These are phyloP conservation scores for Listronotus bonariensis DNA, from an alignment of 1,140 invertebrate genomes.

Conservation along the genomic window DNA sequence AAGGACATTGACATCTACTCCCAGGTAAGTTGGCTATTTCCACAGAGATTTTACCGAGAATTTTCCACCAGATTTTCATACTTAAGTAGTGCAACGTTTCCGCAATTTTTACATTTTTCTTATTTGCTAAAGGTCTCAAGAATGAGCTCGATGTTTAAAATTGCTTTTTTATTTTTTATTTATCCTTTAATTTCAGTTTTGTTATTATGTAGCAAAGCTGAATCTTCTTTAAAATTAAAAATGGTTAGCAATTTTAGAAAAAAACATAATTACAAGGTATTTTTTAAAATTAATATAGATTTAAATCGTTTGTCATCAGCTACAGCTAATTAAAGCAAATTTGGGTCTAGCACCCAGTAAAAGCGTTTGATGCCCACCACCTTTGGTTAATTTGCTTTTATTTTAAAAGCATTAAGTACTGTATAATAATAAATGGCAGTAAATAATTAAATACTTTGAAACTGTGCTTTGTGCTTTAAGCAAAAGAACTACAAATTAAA, in stretches of 20 bases:
- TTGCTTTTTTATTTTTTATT: background rate
- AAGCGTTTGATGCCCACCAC: no score
- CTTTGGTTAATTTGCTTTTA: no score
- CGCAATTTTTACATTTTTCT: background rate
- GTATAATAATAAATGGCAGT: no score
- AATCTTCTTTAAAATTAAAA: background rate
- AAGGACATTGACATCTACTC: conserved; percentile 90
- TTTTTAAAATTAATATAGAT: no score
- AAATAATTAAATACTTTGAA: no score
- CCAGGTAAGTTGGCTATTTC: conserved; percentile 69
- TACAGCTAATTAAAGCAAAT: no score
- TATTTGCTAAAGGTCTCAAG: background rate
- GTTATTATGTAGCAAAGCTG: background rate
- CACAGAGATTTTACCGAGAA: background rate
- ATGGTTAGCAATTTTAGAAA: background rate
- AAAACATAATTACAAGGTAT: background rate
- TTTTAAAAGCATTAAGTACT: no score
- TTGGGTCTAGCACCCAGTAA: no score
- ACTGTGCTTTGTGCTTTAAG: no score
- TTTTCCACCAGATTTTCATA: conserved; percentile 10
- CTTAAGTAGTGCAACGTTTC: background rate
- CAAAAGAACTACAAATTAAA: no score
- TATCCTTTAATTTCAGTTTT: background rate
- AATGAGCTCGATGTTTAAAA: background rate
- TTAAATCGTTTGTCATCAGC: no score